Evolutionary conservation across 1,140 invertebrate genomes (phyloP).

Genomic region (Plectus sambesii): DNA sequence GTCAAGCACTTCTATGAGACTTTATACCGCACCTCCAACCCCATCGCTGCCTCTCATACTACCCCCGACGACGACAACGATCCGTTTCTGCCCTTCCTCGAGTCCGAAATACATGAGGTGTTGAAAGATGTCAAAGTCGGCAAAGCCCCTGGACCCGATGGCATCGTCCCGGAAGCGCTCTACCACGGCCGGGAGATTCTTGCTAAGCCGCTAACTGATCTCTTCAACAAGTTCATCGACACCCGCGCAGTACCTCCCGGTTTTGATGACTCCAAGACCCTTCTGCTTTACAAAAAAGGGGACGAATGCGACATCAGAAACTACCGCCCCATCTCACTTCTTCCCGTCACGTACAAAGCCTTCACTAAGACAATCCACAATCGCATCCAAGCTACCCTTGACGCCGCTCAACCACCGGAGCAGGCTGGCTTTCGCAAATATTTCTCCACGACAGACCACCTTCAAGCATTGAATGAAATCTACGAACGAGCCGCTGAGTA

Average conservation of each 20-base stretch:
- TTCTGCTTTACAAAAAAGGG: conserved; percentile 17
- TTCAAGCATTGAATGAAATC: conserved; percentile 13
- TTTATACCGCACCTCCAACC: too few species aligned
- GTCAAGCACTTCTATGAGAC: too few species aligned
- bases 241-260: conserved; percentile 4
- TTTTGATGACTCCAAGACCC: conserved; percentile 9
- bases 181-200: too few species aligned
- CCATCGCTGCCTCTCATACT: too few species aligned
- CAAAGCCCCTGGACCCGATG: too few species aligned
- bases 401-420: conserved; percentile 13
- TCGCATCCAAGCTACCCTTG: conserved; percentile 5
- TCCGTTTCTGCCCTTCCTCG: too few species aligned
- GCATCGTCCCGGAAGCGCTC: too few species aligned
- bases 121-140: too few species aligned
- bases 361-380: conserved; percentile 11
- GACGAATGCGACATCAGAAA: conserved; percentile 12
- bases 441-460: conserved; percentile 25
- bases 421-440: conserved; percentile 21
- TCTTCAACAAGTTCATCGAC: conserved; percentile 8
- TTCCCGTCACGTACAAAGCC: conserved; percentile 17
- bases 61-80: too few species aligned
- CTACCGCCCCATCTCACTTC: conserved; percentile 24
- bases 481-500: conserved; percentile 33
- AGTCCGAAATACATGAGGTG: too few species aligned
- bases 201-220: conserved; percentile 7